Percentiles rank a stretch among this genome's conserved stretches.
phyloP scores from a whole-genome alignment of 2,113 vertebrate genomes.

The Gymnogyps californianus region DNA sequence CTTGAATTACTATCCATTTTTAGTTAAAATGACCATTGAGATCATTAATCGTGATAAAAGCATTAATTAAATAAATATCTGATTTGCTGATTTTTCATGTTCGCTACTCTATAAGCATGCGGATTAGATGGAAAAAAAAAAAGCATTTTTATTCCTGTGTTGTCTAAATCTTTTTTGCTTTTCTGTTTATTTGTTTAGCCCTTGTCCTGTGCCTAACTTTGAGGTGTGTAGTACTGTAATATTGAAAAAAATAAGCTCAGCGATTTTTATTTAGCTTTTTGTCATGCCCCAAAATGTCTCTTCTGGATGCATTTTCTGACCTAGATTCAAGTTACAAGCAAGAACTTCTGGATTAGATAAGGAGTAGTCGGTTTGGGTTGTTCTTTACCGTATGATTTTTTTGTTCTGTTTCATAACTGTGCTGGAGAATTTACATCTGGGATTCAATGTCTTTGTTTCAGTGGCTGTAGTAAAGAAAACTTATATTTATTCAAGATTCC shows the following conservation, averaged over 20 bases:
- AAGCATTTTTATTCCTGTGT: background rate
- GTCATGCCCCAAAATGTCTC: background rate
- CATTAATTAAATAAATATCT: constrained; percentile 50
- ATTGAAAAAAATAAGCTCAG: background rate
- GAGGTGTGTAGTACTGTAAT: background rate
- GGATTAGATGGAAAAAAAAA: background rate
- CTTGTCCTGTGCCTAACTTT: background rate
- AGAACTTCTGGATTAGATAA: background rate
- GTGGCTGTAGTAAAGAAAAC: background rate
- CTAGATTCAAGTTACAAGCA: background rate
- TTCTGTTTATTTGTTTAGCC: background rate
- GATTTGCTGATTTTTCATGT: constrained; percentile 55
- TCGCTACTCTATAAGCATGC: background rate
- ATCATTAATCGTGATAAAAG: constrained; percentile 54
- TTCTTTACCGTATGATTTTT: background rate
- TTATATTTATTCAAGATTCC: constrained; percentile 49
- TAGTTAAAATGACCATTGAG: constrained; percentile 43
- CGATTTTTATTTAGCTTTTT: background rate
- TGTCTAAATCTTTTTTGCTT: background rate
- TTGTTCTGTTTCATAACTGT: constrained; percentile 15
- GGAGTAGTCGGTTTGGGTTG: background rate
- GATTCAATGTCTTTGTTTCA: constrained; percentile 51
- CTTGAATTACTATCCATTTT: constrained; percentile 24
- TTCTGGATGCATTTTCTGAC: constrained; percentile 5
- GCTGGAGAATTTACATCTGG: background rate